Percentiles rank a stretch among this genome's conserved stretches.
Conservation (phyloP, 2,113 vertebrate genomes). For the Chionodraco myersi region DNA sequence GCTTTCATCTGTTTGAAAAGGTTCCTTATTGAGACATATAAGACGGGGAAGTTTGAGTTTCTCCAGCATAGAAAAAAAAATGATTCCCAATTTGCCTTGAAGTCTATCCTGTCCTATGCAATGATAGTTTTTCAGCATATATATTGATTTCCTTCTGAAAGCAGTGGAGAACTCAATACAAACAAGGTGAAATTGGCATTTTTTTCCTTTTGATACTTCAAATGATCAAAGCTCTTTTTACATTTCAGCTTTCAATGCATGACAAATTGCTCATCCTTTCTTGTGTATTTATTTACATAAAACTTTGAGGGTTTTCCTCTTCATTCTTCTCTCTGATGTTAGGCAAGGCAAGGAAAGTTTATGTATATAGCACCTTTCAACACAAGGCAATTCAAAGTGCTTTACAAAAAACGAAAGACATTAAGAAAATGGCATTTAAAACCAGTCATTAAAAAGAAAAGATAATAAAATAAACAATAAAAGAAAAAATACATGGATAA, state of each 20-base stretch:
- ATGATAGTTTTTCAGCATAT: background rate
- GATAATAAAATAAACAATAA: too few species aligned
- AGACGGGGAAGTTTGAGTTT: background rate
- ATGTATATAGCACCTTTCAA: too few species aligned
- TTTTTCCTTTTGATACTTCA: background rate
- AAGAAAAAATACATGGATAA: too few species aligned
- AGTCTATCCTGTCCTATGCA: background rate
- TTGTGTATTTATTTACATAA: slow-evolving; percentile 13
- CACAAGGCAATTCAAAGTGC: too few species aligned
- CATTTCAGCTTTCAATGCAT: slow-evolving; percentile 2
- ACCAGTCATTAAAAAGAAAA: too few species aligned
- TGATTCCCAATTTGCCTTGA: background rate
- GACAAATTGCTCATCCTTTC: background rate
- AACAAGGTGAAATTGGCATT: background rate
- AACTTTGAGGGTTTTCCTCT: slow-evolving; percentile 2
- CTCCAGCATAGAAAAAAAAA: background rate
- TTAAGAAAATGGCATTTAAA: too few species aligned
- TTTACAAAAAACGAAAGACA: too few species aligned
- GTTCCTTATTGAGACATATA: background rate
- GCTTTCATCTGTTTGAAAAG: background rate
- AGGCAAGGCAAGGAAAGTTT: background rate
- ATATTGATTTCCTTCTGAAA: background rate
- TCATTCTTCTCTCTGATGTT: background rate
- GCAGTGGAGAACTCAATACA: background rate
- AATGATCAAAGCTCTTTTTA: slow-evolving; percentile 21